Conservation (phyloP, 2,888 invertebrate genomes). For the Tanytarsus gracilentus region DNA sequence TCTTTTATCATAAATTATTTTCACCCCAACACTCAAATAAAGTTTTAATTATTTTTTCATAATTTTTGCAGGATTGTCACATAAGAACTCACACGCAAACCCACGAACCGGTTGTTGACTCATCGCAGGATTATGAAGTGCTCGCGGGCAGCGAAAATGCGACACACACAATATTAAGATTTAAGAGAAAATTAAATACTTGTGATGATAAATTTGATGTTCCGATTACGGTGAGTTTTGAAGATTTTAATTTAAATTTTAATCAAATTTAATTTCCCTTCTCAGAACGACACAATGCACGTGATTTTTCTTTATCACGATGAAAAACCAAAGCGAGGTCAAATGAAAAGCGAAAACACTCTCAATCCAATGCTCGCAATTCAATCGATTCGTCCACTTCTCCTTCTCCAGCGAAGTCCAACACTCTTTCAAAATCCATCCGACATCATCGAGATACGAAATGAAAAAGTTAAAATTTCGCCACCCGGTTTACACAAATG, state of each 20-base stretch:
- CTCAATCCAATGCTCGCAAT: constrained; percentile 45
- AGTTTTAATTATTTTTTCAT: background rate
- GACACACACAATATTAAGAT: constrained; percentile 75
- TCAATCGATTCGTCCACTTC: constrained; percentile 46
- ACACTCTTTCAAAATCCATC: background rate
- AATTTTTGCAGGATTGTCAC: constrained; percentile 60
- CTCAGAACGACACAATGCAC: constrained; percentile 59
- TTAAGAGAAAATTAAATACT: constrained; percentile 70
- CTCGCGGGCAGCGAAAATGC: constrained; percentile 74
- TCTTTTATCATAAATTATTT: no score
- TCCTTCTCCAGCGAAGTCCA: constrained; percentile 50
- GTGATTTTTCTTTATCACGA: constrained; percentile 57
- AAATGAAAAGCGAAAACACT: constrained; percentile 52
- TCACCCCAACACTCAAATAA: no score
- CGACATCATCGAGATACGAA: constrained; percentile 1
- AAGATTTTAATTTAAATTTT: background rate
- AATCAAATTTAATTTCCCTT: background rate
- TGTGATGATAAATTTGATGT: constrained; percentile 68
- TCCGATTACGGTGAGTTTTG: constrained; percentile 54
- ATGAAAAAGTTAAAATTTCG: background rate
- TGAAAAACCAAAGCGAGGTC: constrained; percentile 51
- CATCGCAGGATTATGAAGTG: constrained; percentile 74
- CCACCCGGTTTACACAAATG: constrained; percentile 14
- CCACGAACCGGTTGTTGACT: constrained; percentile 64
- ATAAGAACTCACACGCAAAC: constrained; percentile 45